Evolutionary conservation across 2,113 vertebrate species (phyloP).

Genomic region (Oryzias javanicus): DNA sequence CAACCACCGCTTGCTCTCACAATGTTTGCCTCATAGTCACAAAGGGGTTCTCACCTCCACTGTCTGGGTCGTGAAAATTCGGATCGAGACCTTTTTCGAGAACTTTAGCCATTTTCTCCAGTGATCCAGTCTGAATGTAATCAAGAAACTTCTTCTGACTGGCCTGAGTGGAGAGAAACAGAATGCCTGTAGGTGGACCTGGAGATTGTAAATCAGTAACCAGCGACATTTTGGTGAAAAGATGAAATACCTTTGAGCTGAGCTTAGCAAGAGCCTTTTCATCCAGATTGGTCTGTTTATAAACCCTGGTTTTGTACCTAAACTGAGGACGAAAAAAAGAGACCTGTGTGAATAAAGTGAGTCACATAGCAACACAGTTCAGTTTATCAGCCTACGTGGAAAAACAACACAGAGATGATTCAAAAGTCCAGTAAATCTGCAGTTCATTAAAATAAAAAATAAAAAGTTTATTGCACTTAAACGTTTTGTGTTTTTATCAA

Average conservation of each 20-base stretch:
- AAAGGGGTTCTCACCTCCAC: constrained; percentile 78
- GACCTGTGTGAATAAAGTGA: constrained; percentile 20
- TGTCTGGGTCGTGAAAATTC: constrained; percentile 90
- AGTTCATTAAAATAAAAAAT: constrained; percentile 10
- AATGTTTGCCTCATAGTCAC: background rate
- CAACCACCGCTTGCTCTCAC: background rate
- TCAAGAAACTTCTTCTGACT: constrained; percentile 91
- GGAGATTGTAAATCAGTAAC: background rate
- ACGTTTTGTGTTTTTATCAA: constrained; percentile 23
- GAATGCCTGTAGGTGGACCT: background rate
- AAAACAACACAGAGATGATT: constrained; percentile 1
- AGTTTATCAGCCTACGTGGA: constrained; percentile 1
- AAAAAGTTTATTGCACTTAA: constrained; percentile 5
- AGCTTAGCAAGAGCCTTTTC: constrained; percentile 95
- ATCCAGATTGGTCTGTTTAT: constrained; percentile 93
- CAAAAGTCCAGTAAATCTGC: constrained; percentile 6
- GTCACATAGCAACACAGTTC: constrained; percentile 17
- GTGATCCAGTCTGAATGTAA: constrained; percentile 82
- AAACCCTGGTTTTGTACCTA: constrained; percentile 96
- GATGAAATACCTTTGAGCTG: constrained; percentile 86
- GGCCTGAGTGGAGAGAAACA: constrained; percentile 69
- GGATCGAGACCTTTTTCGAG: constrained; percentile 92
- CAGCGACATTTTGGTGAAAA: background rate
- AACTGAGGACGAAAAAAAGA: constrained; percentile 79
- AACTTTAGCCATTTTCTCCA: constrained; percentile 86